phyloP scores from a whole-genome alignment of 1,140 invertebrate species.

The Proctacanthus coquilletti region DNA sequence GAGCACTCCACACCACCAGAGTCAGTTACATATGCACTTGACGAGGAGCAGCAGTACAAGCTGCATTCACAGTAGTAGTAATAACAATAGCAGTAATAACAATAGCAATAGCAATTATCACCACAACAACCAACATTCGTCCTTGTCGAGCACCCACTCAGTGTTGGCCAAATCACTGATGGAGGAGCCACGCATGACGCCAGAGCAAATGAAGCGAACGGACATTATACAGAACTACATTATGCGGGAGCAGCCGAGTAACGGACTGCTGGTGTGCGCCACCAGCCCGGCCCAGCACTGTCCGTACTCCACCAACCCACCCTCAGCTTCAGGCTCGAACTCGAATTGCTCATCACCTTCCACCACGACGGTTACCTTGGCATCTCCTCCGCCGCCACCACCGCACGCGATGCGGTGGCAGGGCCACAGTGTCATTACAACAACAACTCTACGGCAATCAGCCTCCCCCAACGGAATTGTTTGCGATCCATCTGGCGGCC shows the following conservation, averaged over 20 bases:
- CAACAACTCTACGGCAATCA: slow-evolving; percentile 28
- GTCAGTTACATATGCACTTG: slow-evolving; percentile 35
- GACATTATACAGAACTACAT: slow-evolving; percentile 82
- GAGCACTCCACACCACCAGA: slow-evolving; percentile 19
- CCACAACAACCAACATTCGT: slow-evolving; percentile 18
- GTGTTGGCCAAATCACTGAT: slow-evolving; percentile 73
- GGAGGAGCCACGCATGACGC: slow-evolving; percentile 75
- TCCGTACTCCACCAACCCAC: slow-evolving; percentile 18
- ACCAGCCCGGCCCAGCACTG: slow-evolving; percentile 9
- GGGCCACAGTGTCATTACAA: slow-evolving; percentile 32
- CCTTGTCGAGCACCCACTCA: slow-evolving; percentile 68
- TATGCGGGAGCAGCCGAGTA: slow-evolving; percentile 48
- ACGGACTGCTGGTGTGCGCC: slow-evolving; percentile 17
- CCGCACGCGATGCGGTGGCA: slow-evolving; percentile 21
- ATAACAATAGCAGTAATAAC: slow-evolving; percentile 8
- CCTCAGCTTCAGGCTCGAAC: slow-evolving; percentile 8
- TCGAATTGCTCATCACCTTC: slow-evolving; percentile 10
- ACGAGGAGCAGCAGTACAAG: slow-evolving; percentile 20
- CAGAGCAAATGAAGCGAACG: slow-evolving; percentile 74
- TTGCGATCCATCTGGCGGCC: slow-evolving; percentile 17
- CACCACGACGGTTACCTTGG: slow-evolving; percentile 9
- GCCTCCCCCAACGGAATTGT: slow-evolving; percentile 11
- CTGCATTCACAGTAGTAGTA: slow-evolving; percentile 5
- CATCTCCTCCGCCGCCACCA: slow-evolving; percentile 10
- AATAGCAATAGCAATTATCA: slow-evolving; percentile 1